Evolutionary conservation across 2,113 vertebrate species (phyloP).

Genomic region (Canis aureus): DNA sequence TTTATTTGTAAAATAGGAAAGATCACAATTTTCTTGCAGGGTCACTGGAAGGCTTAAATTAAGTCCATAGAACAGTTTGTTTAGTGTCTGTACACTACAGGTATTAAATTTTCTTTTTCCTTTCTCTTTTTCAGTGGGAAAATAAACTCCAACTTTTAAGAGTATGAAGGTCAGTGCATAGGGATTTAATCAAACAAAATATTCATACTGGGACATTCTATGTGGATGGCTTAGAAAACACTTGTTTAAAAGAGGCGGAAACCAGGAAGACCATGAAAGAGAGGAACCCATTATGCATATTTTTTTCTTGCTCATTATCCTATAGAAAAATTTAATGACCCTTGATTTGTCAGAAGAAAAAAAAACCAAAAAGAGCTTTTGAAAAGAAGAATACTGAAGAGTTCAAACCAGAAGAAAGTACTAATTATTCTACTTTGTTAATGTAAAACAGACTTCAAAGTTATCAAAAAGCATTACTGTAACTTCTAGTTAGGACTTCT

Average conservation of each 20-base stretch:
- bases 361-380: conserved; percentile 20
- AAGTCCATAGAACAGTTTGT: neutral
- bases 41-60: neutral
- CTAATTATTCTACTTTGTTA: neutral
- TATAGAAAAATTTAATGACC: neutral
- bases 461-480: neutral
- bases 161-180: neutral
- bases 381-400: neutral
- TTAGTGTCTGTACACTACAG: neutral
- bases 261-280: neutral
- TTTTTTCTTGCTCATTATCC: neutral
- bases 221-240: neutral
- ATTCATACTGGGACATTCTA: neutral
- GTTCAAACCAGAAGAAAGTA: neutral
- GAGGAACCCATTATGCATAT: neutral
- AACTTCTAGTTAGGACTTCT: neutral
- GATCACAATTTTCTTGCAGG: neutral
- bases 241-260: neutral
- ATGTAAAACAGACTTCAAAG: neutral
- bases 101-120: neutral
- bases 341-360: neutral
- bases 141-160: neutral
- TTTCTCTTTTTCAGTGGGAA: neutral
- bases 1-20: neutral
- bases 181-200: neutral